Percentiles rank a stretch among this genome's conserved stretches.
These are phyloP conservation scores for Silurus aristotelis DNA, from an alignment of 2,797 vertebrate species.

Conservation along the genomic window DNA sequence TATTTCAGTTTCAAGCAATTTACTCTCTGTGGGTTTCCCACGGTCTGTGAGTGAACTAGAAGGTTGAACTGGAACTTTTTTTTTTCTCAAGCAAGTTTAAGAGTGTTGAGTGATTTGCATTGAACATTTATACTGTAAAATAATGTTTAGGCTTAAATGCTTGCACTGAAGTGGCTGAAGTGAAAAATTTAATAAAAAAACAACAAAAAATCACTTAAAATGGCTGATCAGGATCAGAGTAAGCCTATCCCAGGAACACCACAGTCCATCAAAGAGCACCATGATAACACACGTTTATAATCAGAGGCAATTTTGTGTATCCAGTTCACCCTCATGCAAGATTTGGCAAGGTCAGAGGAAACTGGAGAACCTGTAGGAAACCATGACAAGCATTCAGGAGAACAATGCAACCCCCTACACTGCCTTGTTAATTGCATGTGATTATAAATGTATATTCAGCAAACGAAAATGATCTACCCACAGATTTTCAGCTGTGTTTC, in stretches of 20 bases:
- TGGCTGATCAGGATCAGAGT: neutral
- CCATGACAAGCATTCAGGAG: neutral
- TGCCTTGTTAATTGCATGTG: neutral
- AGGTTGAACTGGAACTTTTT: neutral
- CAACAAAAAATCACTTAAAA: neutral
- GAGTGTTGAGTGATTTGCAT: neutral
- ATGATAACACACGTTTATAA: neutral
- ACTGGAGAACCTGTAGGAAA: neutral
- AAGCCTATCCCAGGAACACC: neutral
- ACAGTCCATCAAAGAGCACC: neutral
- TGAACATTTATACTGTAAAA: neutral
- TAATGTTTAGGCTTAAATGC: neutral
- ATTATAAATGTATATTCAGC: neutral
- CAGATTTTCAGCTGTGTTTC: no score
- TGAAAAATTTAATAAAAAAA: neutral
- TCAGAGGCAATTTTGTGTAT: neutral
- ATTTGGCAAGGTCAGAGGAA: neutral
- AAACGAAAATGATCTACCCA: neutral
- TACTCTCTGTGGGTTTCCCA: neutral
- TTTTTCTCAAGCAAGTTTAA: neutral
- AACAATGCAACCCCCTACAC: neutral
- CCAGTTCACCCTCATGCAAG: neutral
- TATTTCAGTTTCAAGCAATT: slow-evolving; percentile 6
- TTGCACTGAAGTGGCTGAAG: neutral
- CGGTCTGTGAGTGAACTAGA: neutral